A percentile compares a stretch with the other conserved stretches of the same genome.
Conservation (phyloP, 2,113 vertebrate species). For the Oophaga pumilio region DNA sequence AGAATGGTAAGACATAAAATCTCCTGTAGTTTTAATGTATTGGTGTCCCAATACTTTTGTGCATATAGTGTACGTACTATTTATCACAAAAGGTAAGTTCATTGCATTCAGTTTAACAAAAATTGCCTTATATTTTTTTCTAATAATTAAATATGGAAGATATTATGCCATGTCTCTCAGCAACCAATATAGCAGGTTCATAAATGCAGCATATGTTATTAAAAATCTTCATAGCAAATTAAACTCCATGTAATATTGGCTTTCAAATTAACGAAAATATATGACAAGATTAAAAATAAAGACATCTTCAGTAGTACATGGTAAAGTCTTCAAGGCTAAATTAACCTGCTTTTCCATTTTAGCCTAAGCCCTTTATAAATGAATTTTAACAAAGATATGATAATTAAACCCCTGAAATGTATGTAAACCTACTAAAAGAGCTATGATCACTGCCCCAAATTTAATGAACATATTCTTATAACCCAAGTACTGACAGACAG, state of each 20-base stretch:
- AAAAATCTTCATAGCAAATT: neutral
- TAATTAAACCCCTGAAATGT: neutral
- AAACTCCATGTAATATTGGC: neutral
- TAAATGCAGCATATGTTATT: neutral
- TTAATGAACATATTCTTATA: neutral
- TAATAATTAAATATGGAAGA: neutral
- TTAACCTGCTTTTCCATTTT: conserved; percentile 1
- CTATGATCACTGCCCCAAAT: neutral
- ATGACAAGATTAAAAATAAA: neutral
- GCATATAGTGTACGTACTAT: neutral
- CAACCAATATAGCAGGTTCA: neutral
- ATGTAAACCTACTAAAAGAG: neutral
- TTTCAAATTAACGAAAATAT: neutral
- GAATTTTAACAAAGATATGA: neutral
- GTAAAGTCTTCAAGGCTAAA: neutral
- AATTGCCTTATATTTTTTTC: neutral
- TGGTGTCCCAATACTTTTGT: too few species aligned
- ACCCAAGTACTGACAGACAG: neutral
- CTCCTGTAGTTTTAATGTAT: too few species aligned
- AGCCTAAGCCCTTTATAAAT: neutral
- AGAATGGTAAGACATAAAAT: too few species aligned
- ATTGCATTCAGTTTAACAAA: neutral
- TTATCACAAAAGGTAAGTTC: neutral
- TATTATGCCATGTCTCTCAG: neutral
- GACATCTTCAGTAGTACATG: neutral